These are phyloP conservation scores for Drosophila ercepeae DNA, from an alignment of 1,140 invertebrate genomes.

Conservation along the genomic window DNA sequence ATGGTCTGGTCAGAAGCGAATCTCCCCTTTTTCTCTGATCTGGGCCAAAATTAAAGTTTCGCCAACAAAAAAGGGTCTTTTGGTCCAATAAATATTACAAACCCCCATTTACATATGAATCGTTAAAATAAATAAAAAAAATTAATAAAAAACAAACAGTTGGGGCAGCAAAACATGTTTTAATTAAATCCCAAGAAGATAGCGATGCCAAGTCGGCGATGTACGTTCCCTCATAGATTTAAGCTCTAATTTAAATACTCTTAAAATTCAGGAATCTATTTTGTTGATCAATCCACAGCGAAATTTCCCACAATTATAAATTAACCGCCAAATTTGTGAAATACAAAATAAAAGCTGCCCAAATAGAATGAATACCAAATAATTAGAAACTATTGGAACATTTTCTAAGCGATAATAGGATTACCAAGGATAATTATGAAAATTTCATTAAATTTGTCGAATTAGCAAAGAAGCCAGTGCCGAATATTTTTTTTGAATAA, in stretches of 20 bases:
- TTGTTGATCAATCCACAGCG: not conserved
- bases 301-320: not conserved
- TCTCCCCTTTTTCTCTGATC: not conserved
- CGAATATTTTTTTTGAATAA: conserved; percentile 2
- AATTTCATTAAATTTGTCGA: conserved; percentile 25
- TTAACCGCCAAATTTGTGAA: not conserved
- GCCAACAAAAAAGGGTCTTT: not conserved
- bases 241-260: not conserved
- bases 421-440: conserved; percentile 36
- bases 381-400: conserved; percentile 27
- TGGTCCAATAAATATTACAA: conserved; percentile 38
- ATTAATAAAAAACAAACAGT: conserved; percentile 12
- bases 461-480: conserved; percentile 26
- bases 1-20: not conserved
- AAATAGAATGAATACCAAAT: conserved; percentile 2
- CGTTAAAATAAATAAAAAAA: conserved; percentile 1
- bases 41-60: conserved; percentile 14
- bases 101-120: not conserved
- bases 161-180: conserved; percentile 12
- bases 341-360: not conserved
- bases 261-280: not conserved
- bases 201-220: not conserved
- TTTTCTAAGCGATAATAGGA: conserved; percentile 30
- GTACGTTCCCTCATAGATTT: not conserved
- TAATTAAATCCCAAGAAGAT: conserved; percentile 24